Evolutionary conservation across 1,140 invertebrate species (phyloP), one percentile per base, ranked within the genome.

Genomic region (Drosophila sp.): DNA sequence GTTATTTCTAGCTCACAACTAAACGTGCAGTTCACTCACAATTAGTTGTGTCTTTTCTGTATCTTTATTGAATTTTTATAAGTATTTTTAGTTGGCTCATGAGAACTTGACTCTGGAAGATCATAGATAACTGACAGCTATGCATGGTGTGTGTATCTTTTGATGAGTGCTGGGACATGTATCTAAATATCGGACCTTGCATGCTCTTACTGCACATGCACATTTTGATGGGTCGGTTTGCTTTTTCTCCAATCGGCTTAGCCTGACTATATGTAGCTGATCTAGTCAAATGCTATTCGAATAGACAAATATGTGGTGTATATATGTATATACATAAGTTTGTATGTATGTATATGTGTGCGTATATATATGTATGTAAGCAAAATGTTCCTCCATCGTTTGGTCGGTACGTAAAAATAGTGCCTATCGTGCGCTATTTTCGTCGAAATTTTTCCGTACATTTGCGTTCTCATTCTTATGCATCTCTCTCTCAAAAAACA

Each of bases 391-490:
- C 70, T 86, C 79, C 82, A 86, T 80, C 74, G 77, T 68, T 66
- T 66, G 73, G 62, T 41, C 61, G 68, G 73, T 70, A 78, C 79
- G 70, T 86, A 86, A 87, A 86, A 87, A 87, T 86, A 86, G 83
- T 86, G 83, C 80, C 79, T 76, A 79, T 70, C 79, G 79, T 75
- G 79, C 76, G 83, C 83, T 86, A 86, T 86, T 86, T 86, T 86
- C 56, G 83, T 86, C 72, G 76, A 82, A 83, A 86, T 79, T 87
- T 50, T 86, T 82, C 84, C 80, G 83, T 87, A 86, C 63, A 72
- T 76, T 87, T 55, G 80, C 83, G 82, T 83, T 86, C 83, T 79
- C 83, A 87, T 83, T 86, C 83, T 75, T 77, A 84, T 40, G 66
- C 47, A 25, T 50, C 47, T 69, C 38, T 27, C 44, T 38, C 38